phyloP scores from a whole-genome alignment of 2,113 vertebrate species.

The Pseudorhombus dupliciocellatus region DNA sequence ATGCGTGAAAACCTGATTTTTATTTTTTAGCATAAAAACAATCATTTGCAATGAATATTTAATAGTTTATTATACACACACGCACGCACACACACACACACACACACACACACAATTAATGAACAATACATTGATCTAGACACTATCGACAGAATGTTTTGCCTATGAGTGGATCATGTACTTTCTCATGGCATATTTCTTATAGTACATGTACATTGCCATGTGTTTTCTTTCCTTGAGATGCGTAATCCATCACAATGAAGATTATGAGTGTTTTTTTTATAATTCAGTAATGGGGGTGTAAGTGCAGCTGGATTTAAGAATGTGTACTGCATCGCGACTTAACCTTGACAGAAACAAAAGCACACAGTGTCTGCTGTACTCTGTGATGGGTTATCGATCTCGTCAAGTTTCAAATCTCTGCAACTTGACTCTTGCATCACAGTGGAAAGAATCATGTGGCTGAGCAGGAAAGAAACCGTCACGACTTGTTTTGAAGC shows the following conservation, averaged over 20 bases:
- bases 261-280: neutral
- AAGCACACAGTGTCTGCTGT: constrained; percentile 3
- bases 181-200: too few relatives aligned
- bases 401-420: constrained; percentile 14
- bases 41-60: too few relatives aligned
- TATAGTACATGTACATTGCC: neutral
- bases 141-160: too few relatives aligned
- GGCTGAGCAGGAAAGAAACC: too few relatives aligned
- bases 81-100: too few relatives aligned
- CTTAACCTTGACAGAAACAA: constrained; percentile 25
- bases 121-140: too few relatives aligned
- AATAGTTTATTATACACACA: too few relatives aligned
- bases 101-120: too few relatives aligned
- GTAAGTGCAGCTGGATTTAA: neutral
- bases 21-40: too few relatives aligned
- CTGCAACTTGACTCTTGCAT: constrained; percentile 16
- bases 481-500: neutral
- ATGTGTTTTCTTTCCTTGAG: neutral
- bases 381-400: constrained; percentile 43
- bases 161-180: too few relatives aligned
- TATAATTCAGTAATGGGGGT: neutral
- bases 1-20: too few relatives aligned
- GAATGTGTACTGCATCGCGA: neutral
- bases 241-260: neutral
- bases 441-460: constrained; percentile 10